Evolutionary conservation across 2,888 invertebrate genomes (phyloP).

Genomic region (Coleophora flavipennella): DNA sequence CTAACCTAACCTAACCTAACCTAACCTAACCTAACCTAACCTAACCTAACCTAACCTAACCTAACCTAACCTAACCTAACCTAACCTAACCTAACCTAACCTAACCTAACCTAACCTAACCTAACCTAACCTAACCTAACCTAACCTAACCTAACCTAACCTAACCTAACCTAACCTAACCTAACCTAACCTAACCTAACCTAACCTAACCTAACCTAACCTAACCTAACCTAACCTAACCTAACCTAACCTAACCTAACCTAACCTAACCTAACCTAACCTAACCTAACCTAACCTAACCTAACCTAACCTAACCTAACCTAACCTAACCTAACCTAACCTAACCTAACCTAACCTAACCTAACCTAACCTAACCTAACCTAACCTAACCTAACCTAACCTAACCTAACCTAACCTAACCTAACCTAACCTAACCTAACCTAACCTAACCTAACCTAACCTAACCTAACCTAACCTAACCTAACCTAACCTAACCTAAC

Average conservation of each 20-base stretch:
- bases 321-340: constrained; percentile 13
- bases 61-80: constrained; percentile 10
- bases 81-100: constrained; percentile 6
- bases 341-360: constrained; percentile 11
- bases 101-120: constrained; percentile 9
- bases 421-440: too few relatives aligned
- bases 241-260: constrained; percentile 8
- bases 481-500: too few relatives aligned
- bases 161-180: constrained; percentile 9
- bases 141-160: constrained; percentile 9
- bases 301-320: constrained; percentile 12
- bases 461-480: too few relatives aligned
- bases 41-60: constrained; percentile 10
- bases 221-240: constrained; percentile 9
- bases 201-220: constrained; percentile 8
- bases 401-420: too few relatives aligned
- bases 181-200: constrained; percentile 9
- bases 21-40: constrained; percentile 6
- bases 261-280: constrained; percentile 6
- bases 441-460: too few relatives aligned
- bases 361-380: too few relatives aligned
- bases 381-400: too few relatives aligned
- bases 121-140: constrained; percentile 8
- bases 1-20: constrained; percentile 8
- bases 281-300: constrained; percentile 10